phyloP scores from a whole-genome alignment of 2,113 vertebrate genomes.

The Crotalus horridus region DNA sequence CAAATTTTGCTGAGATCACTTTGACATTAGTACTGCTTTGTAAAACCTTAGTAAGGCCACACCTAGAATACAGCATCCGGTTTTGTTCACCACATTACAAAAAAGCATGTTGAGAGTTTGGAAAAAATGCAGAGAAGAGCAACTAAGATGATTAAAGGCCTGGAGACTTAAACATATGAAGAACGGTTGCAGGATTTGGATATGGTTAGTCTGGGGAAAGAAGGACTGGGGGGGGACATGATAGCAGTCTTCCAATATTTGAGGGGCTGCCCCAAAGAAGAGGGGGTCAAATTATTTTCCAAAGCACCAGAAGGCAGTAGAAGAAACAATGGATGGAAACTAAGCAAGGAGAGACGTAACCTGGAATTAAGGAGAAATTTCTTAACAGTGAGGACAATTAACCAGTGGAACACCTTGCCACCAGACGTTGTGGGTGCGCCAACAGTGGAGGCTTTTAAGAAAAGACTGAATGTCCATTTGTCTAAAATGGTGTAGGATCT shows the following conservation, averaged over 20 bases:
- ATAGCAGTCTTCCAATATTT: background rate
- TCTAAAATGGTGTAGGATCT: too few species aligned
- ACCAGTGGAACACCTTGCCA: background rate
- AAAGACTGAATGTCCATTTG: too few species aligned
- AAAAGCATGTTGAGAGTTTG: background rate
- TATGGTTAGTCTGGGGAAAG: background rate
- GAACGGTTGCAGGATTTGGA: background rate
- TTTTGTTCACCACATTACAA: background rate
- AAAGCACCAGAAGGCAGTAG: background rate
- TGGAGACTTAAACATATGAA: background rate
- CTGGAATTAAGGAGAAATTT: background rate
- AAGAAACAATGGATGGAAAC: background rate
- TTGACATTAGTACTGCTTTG: background rate
- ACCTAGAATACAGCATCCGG: background rate
- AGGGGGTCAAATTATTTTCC: background rate
- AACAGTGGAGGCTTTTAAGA: background rate
- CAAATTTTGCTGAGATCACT: too few species aligned
- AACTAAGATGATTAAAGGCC: background rate
- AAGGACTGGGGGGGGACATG: background rate
- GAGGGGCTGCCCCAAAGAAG: background rate
- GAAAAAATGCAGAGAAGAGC: background rate
- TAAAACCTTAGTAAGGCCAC: background rate
- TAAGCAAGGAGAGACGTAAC: background rate
- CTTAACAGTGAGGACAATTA: background rate
- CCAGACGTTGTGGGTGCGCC: background rate